Conservation (phyloP, 2,113 vertebrate genomes). For the Pteropus alecto region DNA sequence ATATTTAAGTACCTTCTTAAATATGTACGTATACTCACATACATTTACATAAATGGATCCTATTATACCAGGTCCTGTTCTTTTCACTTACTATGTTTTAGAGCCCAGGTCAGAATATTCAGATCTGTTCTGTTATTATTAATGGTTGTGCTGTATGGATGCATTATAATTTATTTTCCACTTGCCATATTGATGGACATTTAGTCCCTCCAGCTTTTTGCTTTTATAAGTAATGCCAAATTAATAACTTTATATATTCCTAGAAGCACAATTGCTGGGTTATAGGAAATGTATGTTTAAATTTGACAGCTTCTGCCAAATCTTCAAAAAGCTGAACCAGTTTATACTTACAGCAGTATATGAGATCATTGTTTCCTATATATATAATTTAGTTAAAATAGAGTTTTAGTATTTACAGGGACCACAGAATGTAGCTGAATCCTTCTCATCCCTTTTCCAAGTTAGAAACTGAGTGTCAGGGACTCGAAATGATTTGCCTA, state of each 20-base stretch:
- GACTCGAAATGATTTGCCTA: conserved; percentile 1
- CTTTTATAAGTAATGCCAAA: not conserved
- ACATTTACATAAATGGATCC: not conserved
- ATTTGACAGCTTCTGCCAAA: not conserved
- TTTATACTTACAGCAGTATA: not conserved
- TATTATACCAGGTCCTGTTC: not conserved
- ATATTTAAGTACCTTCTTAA: conserved; percentile 9
- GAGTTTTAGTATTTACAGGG: conserved; percentile 9
- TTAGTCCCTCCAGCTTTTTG: not conserved
- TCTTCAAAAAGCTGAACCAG: not conserved
- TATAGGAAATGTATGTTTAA: conserved; percentile 3
- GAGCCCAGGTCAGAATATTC: not conserved
- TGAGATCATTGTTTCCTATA: not conserved
- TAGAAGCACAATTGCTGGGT: conserved; percentile 3
- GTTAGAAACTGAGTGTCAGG: not conserved
- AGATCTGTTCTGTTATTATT: not conserved
- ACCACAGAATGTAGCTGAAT: not conserved
- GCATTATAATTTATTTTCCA: not conserved
- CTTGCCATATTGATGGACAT: not conserved
- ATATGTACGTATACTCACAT: not conserved
- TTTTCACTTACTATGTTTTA: not conserved
- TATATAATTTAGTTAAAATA: not conserved
- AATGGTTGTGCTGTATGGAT: not conserved
- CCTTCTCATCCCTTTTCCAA: not conserved
- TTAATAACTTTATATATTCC: not conserved